phyloP scores from a whole-genome alignment of 2,888 invertebrate genomes.

The Panzeria rudis region DNA sequence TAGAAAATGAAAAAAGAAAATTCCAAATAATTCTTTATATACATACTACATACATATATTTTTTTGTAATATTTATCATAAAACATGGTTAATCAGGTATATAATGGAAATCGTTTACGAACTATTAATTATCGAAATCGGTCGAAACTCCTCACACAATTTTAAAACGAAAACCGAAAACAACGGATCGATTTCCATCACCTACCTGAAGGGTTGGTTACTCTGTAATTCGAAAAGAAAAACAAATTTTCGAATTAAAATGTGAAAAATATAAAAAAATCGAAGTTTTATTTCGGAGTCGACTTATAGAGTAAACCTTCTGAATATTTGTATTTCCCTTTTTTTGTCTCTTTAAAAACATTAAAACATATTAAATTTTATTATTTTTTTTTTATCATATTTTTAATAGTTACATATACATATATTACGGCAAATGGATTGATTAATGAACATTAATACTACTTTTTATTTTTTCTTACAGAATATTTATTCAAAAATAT shows the following conservation, averaged over 20 bases:
- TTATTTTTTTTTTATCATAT: constrained; percentile 11
- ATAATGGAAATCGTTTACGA: not conserved
- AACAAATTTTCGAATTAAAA: not conserved
- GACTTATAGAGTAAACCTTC: not conserved
- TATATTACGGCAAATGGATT: constrained; percentile 47
- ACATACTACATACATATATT: not conserved
- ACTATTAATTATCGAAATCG: not conserved
- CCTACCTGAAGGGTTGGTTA: not conserved
- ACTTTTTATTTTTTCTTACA: constrained; percentile 8
- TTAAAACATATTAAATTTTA: not conserved
- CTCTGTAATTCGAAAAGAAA: not conserved
- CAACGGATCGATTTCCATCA: not conserved
- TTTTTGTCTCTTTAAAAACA: not conserved
- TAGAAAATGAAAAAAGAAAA: constrained; percentile 39
- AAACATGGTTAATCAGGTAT: not conserved
- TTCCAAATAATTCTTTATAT: constrained; percentile 1
- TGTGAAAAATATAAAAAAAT: not conserved
- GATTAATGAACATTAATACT: constrained; percentile 19
- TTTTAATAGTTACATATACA: constrained; percentile 7
- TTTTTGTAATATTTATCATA: not conserved
- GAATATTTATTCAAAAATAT: no score
- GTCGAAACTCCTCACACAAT: not conserved
- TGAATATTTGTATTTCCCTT: constrained; percentile 5
- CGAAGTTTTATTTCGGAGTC: not conserved
- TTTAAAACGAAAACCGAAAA: not conserved